A percentile compares a stretch with the other conserved stretches of the same genome.
Conservation (phyloP, 2,113 vertebrate species). For the Megalops atlanticus region DNA sequence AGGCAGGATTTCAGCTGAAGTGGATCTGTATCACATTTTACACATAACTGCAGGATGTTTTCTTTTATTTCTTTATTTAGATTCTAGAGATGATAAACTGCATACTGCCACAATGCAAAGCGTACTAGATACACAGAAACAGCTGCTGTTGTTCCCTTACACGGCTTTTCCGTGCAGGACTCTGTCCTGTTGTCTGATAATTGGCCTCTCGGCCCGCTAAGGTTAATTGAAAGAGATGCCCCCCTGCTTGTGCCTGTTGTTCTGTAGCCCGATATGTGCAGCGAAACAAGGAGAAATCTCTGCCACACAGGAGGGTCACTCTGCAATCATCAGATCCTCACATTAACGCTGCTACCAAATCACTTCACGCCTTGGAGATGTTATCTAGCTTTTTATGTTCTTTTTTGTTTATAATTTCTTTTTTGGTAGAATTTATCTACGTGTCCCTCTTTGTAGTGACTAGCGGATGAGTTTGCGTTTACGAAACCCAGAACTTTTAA, state of each 20-base stretch:
- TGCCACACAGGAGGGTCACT: background rate
- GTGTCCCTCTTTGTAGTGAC: too few relatives aligned
- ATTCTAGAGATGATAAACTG: background rate
- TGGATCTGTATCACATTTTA: too few relatives aligned
- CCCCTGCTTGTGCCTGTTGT: slow-evolving; percentile 45
- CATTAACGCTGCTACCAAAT: background rate
- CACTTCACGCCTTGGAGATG: background rate
- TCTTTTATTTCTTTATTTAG: background rate
- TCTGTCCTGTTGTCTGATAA: too few relatives aligned
- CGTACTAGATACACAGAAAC: background rate
- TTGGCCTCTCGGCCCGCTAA: slow-evolving; percentile 27
- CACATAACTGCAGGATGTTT: too few relatives aligned
- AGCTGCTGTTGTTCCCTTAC: background rate
- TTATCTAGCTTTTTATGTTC: too few relatives aligned
- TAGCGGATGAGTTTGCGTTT: too few relatives aligned
- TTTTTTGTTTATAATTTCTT: background rate
- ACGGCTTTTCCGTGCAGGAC: background rate
- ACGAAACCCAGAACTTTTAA: too few relatives aligned
- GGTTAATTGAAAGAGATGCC: slow-evolving; percentile 48
- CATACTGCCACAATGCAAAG: background rate
- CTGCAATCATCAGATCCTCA: background rate
- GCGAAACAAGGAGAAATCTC: slow-evolving; percentile 45
- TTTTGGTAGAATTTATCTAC: too few relatives aligned
- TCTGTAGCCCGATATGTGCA: slow-evolving; percentile 26
- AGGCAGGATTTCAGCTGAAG: background rate